Percentiles rank a stretch among this genome's conserved stretches.
Evolutionary conservation across 2,113 vertebrate genomes (phyloP).

Genomic region (Petaurus breviceps): DNA sequence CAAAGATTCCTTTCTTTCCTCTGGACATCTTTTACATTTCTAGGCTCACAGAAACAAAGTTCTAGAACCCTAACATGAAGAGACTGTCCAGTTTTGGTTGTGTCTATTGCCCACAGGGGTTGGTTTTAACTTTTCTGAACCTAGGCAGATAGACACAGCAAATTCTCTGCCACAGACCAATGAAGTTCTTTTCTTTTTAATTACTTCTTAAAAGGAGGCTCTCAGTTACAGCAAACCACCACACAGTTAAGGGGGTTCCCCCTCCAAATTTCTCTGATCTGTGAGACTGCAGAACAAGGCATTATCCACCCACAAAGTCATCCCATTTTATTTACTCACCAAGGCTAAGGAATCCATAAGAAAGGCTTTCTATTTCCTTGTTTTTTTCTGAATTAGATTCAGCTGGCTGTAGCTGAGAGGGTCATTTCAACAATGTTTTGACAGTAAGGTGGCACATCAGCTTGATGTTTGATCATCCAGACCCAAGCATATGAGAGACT

Average conservation of each 20-base stretch:
- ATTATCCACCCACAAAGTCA: background rate
- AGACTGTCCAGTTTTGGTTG: background rate
- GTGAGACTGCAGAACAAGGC: background rate
- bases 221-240: background rate
- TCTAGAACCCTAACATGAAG: background rate
- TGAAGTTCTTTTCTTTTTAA: background rate
- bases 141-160: background rate
- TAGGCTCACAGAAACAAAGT: background rate
- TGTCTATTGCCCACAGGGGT: background rate
- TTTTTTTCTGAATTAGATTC: background rate
- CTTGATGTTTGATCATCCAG: background rate
- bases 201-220: background rate
- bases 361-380: background rate
- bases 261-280: background rate
- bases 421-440: background rate
- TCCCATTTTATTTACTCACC: background rate
- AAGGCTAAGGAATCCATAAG: background rate
- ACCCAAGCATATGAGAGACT: background rate
- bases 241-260: background rate
- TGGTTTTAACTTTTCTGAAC: background rate
- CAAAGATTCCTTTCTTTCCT: background rate
- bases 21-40: background rate
- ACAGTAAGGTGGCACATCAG: background rate
- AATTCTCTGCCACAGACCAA: background rate
- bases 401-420: background rate